phyloP scores from a whole-genome alignment of 2,888 invertebrate species.

The Agrotis ipsilon region DNA sequence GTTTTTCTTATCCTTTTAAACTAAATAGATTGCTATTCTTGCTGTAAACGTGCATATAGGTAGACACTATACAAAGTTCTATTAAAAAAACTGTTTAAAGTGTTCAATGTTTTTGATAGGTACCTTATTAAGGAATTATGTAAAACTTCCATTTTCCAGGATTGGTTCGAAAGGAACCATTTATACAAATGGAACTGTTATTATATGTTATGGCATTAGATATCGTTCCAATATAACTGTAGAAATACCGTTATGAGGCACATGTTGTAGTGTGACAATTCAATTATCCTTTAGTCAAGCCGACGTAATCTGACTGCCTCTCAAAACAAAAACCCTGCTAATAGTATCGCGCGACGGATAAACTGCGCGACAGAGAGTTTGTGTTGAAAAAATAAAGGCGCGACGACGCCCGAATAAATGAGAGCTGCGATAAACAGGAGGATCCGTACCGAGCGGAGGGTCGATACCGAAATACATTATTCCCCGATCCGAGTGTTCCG shows the following conservation, averaged over 20 bases:
- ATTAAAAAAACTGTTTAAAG: no score
- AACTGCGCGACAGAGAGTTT: conserved; percentile 87
- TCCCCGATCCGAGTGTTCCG: conserved; percentile 91
- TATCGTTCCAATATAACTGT: conserved; percentile 23
- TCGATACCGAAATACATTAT: conserved; percentile 91
- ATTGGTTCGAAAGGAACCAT: conserved; percentile 7
- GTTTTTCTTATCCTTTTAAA: conserved; percentile 55
- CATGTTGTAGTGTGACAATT: conserved; percentile 82
- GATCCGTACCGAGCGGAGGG: conserved; percentile 89
- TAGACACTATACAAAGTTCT: no score
- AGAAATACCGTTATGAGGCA: conserved; percentile 67
- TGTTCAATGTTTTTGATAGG: background rate
- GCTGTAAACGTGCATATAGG: background rate
- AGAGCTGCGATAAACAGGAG: conserved; percentile 90
- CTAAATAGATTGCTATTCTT: conserved; percentile 25
- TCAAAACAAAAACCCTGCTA: conserved; percentile 88
- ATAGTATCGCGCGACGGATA: conserved; percentile 86
- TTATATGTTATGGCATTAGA: background rate
- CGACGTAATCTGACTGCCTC: conserved; percentile 84
- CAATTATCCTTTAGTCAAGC: conserved; percentile 84
- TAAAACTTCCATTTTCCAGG: background rate
- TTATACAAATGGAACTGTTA: conserved; percentile 19
- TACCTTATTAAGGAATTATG: background rate
- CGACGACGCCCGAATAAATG: conserved; percentile 91
- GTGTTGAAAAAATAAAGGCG: conserved; percentile 90